A percentile compares a stretch with the other conserved stretches of the same genome.
Conservation (phyloP, 1,140 invertebrate genomes). For the Hylaeus anthracinus region DNA sequence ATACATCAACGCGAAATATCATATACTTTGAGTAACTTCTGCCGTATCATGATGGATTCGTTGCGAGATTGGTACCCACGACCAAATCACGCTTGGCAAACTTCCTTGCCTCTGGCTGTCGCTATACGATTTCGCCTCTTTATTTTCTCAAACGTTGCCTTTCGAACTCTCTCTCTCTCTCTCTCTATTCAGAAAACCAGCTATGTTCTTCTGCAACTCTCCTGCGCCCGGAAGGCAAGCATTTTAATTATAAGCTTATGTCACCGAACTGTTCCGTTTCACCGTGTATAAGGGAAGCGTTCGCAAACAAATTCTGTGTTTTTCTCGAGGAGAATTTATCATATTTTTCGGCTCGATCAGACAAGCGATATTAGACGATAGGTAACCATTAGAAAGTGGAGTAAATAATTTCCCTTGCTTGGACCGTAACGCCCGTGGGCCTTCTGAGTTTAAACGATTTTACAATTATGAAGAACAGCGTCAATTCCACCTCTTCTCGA, state of each 20-base stretch:
- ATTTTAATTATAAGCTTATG: neutral
- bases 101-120: neutral
- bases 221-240: neutral
- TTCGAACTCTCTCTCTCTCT: neutral
- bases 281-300: neutral
- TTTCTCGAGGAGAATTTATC: too few relatives aligned
- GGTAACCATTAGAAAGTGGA: slow-evolving; percentile 3
- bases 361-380: neutral
- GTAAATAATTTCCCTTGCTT: neutral
- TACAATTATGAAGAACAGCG: neutral
- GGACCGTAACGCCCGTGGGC: neutral
- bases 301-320: too few relatives aligned
- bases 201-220: neutral
- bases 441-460: neutral
- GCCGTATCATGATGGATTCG: neutral
- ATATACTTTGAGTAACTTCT: too few relatives aligned
- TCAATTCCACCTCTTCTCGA: neutral
- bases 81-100: neutral
- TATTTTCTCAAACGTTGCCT: too few relatives aligned
- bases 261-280: neutral
- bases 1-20: neutral
- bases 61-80: neutral
- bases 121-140: too few relatives aligned
- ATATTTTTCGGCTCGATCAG: neutral
- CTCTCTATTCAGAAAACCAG: neutral